phyloP scores from a whole-genome alignment of 1,140 invertebrate species.

The Cydia amplana region DNA sequence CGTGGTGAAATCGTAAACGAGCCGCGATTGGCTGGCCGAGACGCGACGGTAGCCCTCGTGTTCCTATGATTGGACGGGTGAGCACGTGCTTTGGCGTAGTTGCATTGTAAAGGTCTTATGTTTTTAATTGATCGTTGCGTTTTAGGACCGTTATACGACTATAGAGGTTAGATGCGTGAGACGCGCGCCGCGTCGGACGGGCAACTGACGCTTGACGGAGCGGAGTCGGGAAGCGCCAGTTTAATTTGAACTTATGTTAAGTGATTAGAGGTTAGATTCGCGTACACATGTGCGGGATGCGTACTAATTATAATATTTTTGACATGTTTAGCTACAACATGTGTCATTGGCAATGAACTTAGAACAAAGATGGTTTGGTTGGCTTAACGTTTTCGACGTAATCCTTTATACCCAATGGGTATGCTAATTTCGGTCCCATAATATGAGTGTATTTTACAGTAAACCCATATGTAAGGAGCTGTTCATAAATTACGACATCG shows the following conservation, averaged over 20 bases:
- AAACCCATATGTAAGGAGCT: too few relatives aligned
- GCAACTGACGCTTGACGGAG: slow-evolving; percentile 50
- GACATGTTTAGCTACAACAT: slow-evolving; percentile 7
- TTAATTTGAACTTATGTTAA: not conserved
- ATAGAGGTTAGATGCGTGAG: slow-evolving; percentile 45
- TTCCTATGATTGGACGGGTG: slow-evolving; percentile 77
- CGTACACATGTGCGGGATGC: slow-evolving; percentile 62
- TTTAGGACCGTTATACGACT: slow-evolving; percentile 11
- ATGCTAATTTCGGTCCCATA: too few relatives aligned
- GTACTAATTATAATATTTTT: slow-evolving; percentile 33
- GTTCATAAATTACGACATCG: too few relatives aligned
- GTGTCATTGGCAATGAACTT: not conserved
- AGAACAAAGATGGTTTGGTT: not conserved
- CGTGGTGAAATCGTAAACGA: slow-evolving; percentile 76
- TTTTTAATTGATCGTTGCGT: slow-evolving; percentile 48
- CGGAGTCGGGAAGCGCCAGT: slow-evolving; percentile 6
- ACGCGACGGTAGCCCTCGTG: slow-evolving; percentile 76
- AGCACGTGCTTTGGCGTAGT: slow-evolving; percentile 59
- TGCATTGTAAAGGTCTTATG: slow-evolving; percentile 42
- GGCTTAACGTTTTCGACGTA: too few relatives aligned
- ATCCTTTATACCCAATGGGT: too few relatives aligned
- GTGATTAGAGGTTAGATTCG: not conserved
- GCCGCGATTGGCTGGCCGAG: slow-evolving; percentile 76
- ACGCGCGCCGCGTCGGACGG: slow-evolving; percentile 51
- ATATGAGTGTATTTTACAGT: too few relatives aligned